Evolutionary conservation across 2,113 vertebrate genomes (phyloP).

Genomic region (Platanista minor): DNA sequence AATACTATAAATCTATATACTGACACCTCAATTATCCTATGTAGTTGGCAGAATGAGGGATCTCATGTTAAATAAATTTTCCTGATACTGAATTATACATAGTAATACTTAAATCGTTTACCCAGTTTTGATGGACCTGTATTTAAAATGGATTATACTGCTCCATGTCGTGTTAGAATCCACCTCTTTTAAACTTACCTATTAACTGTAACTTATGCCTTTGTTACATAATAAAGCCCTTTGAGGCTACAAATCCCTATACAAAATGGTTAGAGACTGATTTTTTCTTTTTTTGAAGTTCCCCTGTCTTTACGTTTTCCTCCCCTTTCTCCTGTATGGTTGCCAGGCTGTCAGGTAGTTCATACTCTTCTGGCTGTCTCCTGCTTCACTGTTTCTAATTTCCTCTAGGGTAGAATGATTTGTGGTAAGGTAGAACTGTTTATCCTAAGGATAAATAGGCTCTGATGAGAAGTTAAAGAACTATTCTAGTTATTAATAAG

Average conservation of each 20-base stretch:
- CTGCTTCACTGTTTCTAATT: slow-evolving; percentile 4
- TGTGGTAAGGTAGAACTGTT: not conserved
- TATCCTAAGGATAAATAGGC: not conserved
- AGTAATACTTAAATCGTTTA: slow-evolving; percentile 24
- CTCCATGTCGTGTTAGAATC: not conserved
- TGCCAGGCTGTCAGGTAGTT: not conserved
- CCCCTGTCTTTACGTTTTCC: not conserved
- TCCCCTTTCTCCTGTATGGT: not conserved
- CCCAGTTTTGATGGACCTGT: not conserved
- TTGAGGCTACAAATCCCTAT: not conserved
- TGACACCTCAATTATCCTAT: not conserved
- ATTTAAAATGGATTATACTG: not conserved
- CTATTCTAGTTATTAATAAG: not conserved
- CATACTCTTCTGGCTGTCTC: not conserved
- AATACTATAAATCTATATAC: not conserved
- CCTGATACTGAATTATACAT: not conserved
- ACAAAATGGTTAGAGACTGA: not conserved
- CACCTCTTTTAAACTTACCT: not conserved
- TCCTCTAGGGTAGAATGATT: slow-evolving; percentile 10
- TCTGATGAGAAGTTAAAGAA: slow-evolving; percentile 19
- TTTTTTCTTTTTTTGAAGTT: not conserved
- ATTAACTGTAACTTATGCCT: not conserved
- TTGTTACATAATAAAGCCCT: not conserved
- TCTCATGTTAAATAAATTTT: not conserved
- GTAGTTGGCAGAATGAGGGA: not conserved